These are phyloP conservation scores for Cabera pusaria DNA, from an alignment of 2,888 invertebrate species.

Conservation along the genomic window DNA sequence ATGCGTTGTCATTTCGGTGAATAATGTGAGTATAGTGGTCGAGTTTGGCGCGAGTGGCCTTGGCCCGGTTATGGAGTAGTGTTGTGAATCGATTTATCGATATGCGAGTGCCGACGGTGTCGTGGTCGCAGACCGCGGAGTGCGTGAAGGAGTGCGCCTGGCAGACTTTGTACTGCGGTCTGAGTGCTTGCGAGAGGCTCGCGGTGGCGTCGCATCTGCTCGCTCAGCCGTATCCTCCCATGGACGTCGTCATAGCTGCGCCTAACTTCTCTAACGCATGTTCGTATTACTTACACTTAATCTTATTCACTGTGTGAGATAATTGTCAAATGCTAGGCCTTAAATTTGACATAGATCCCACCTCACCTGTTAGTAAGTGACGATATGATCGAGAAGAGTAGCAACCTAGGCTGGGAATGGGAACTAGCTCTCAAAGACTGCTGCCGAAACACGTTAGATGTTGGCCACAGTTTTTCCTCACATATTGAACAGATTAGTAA, in stretches of 20 bases:
- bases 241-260: conserved; percentile 66
- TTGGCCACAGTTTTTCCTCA: too few relatives aligned
- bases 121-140: conserved; percentile 56
- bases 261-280: conserved; percentile 56
- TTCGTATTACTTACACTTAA: too few relatives aligned
- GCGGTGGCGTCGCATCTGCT: conserved; percentile 55
- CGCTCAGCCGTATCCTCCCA: conserved; percentile 60
- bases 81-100: conserved; percentile 34
- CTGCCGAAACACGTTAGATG: too few relatives aligned
- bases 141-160: conserved; percentile 61
- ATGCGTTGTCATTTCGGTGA: conserved; percentile 32
- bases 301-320: too few relatives aligned
- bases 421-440: too few relatives aligned
- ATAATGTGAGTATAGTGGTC: conserved; percentile 25
- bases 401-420: too few relatives aligned
- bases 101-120: conserved; percentile 51
- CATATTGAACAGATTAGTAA: too few relatives aligned
- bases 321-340: too few relatives aligned
- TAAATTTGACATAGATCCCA: too few relatives aligned
- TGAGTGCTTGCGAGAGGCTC: conserved; percentile 55
- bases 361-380: too few relatives aligned
- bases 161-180: conserved; percentile 59
- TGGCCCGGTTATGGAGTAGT: conserved; percentile 35
- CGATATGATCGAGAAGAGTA: too few relatives aligned
- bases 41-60: conserved; percentile 20